Evolutionary conservation across 2,888 invertebrate genomes (phyloP).

Genomic region (Metopia argyrocephala): DNA sequence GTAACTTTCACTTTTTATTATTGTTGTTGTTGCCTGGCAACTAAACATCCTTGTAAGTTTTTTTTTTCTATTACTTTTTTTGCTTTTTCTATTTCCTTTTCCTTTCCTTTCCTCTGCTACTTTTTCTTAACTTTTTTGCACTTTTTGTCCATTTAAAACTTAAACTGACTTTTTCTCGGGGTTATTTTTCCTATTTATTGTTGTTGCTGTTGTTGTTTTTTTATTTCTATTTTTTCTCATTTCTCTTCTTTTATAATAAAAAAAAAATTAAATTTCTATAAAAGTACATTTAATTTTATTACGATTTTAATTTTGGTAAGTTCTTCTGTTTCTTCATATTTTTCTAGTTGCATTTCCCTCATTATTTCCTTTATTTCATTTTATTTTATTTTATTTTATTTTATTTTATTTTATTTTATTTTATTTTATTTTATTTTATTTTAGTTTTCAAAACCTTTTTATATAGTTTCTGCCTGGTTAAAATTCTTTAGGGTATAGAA

Average conservation of each 20-base stretch:
- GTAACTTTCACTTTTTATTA: too few species aligned
- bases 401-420: too few species aligned
- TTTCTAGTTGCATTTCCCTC: not conserved
- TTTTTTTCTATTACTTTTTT: too few species aligned
- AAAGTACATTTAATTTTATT: not conserved
- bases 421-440: too few species aligned
- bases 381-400: too few species aligned
- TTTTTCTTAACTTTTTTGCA: too few species aligned
- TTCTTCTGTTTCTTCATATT: not conserved
- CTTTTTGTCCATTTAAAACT: too few species aligned
- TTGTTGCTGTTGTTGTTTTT: not conserved
- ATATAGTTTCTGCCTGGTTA: not conserved
- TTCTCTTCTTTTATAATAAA: not conserved
- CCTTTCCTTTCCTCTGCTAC: too few species aligned
- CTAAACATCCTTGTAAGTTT: too few species aligned
- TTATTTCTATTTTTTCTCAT: not conserved
- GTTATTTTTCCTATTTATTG: not conserved
- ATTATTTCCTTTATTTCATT: not conserved
- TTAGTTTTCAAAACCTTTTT: not conserved
- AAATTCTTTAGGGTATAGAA: conserved; percentile 12
- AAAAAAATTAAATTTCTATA: not conserved
- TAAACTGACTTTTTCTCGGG: not conserved
- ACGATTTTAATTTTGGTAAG: conserved; percentile 17
- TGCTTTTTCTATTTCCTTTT: too few species aligned
- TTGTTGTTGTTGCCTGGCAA: too few species aligned